phyloP scores from a whole-genome alignment of 1,140 invertebrate species.

The Drosophila takahashii region DNA sequence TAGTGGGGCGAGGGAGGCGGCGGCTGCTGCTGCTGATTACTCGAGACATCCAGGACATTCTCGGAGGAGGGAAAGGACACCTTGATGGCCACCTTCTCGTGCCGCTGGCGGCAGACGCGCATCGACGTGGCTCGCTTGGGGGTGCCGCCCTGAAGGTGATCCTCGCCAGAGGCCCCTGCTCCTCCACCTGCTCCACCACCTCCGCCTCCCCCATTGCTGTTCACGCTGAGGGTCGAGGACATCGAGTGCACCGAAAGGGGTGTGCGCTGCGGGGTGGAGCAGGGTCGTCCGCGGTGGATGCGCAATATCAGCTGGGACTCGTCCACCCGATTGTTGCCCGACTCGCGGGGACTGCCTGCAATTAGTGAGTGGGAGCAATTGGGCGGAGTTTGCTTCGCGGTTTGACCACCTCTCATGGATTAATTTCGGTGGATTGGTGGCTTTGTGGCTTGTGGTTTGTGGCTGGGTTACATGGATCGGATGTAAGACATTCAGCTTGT shows the following conservation, averaged over 20 bases:
- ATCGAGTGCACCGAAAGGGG: constrained; percentile 81
- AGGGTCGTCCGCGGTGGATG: constrained; percentile 91
- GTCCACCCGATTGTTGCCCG: constrained; percentile 89
- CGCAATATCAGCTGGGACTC: constrained; percentile 95
- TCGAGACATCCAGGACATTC: constrained; percentile 85
- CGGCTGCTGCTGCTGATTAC: constrained; percentile 84
- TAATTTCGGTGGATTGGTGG: constrained; percentile 25
- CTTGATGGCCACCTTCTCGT: constrained; percentile 92
- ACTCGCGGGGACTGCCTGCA: constrained; percentile 80
- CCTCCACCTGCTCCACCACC: constrained; percentile 34
- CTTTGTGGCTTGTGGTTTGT: constrained; percentile 20
- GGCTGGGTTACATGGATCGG: constrained; percentile 32
- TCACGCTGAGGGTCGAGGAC: constrained; percentile 80
- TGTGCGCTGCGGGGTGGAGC: constrained; percentile 73
- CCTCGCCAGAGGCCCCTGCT: constrained; percentile 14
- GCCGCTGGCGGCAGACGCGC: constrained; percentile 86
- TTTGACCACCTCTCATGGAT: constrained; percentile 14
- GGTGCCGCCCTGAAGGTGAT: constrained; percentile 49
- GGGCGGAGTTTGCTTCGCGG: constrained; percentile 33
- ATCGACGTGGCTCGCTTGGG: constrained; percentile 84
- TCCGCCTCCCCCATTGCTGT: constrained; percentile 68
- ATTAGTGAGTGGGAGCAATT: constrained; percentile 64
- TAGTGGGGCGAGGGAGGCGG: constrained; percentile 86
- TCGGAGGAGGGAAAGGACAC: constrained; percentile 93
- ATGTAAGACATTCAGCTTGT: constrained; percentile 66